Base-by-base conservation (phyloP, 2,113 vertebrate species). In the Empidonax alnorum region DNA sequence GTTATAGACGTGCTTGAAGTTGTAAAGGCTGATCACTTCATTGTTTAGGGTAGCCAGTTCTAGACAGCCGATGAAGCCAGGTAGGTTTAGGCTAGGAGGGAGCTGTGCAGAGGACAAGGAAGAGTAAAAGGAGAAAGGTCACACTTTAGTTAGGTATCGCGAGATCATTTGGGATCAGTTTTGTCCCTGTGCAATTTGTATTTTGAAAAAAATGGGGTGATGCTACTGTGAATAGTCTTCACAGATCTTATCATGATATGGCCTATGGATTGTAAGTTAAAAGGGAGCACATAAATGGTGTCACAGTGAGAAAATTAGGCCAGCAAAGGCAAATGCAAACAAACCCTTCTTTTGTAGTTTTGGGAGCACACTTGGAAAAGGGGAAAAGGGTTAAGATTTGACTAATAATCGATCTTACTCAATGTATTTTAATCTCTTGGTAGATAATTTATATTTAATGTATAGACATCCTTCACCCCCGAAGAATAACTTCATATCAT, bases 21-120 rank as follows among this genome's bases (percentile, higher is more conserved):
- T 98, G 97, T 99, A 99, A 10, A 99, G 97, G 88, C 99, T 99
- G 98, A 99, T 98, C 46, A 99, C 98, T 7, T 99, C 99, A 16
- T 98, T 99, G 96, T 99, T 99, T 63, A 99, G 93, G 7, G 99
- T 98, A 22, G 98, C 98, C 95, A 99, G 83, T 89, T 99, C 99
- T 62, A 99, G 98, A 94, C 99, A 99, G 74, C 99, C 99, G 50
- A 98, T 96, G 67, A 99, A 99, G 44, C 98, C 98, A 71, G 99
- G 99, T 1, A 99, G 97, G 83, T 98, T 98, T 96, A 99, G 97
- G 83, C 98, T 98, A n/a, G 98, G 96, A 41, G 99, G 99, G 24
- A 99, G 98, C 99, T 99, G 62, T 81, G 73, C 9, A 87, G 84
- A 85, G 62, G 73, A 53, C 78, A 30, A 94, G 30, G 39, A 88